Percentiles rank a stretch among this genome's conserved stretches.
These are phyloP conservation scores for Aethina tumida DNA, from an alignment of 1,140 invertebrate species.

Conservation along the genomic window DNA sequence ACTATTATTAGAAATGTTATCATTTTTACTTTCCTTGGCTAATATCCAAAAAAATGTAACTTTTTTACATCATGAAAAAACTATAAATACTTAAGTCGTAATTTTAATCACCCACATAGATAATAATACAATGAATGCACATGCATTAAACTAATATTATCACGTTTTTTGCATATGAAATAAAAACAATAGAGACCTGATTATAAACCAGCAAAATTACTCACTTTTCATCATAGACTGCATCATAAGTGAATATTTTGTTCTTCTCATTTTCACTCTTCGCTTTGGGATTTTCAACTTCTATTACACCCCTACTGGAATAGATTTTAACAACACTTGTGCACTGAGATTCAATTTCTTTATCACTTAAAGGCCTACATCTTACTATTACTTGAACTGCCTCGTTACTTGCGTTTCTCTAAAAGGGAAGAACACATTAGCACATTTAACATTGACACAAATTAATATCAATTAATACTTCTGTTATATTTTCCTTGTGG, in stretches of 20 bases:
- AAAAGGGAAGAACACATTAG: conserved; percentile 4
- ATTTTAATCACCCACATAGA: too few species aligned
- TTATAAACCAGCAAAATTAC: conserved; percentile 1
- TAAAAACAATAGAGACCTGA: background rate
- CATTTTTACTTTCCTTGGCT: too few species aligned
- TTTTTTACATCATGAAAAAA: too few species aligned
- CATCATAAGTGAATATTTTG: conserved; percentile 88
- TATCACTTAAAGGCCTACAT: conserved; percentile 80
- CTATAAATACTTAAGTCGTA: too few species aligned
- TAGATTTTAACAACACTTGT: conserved; percentile 57
- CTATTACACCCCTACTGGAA: conserved; percentile 53
- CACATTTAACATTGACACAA: conserved; percentile 1
- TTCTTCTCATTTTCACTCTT: conserved; percentile 43
- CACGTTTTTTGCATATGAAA: background rate
- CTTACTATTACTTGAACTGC: conserved; percentile 82
- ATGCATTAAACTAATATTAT: too few species aligned
- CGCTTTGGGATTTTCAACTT: conserved; percentile 52
- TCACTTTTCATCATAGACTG: conserved; percentile 75
- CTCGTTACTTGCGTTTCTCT: conserved; percentile 44
- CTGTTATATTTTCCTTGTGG: conserved; percentile 13
- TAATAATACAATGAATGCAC: too few species aligned
- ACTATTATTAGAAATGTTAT: too few species aligned
- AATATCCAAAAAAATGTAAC: too few species aligned
- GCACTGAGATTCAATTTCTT: conserved; percentile 65
- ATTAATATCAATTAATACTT: conserved; percentile 15